Conservation (phyloP, 2,113 vertebrate genomes). For the Hepsetus odoe region DNA sequence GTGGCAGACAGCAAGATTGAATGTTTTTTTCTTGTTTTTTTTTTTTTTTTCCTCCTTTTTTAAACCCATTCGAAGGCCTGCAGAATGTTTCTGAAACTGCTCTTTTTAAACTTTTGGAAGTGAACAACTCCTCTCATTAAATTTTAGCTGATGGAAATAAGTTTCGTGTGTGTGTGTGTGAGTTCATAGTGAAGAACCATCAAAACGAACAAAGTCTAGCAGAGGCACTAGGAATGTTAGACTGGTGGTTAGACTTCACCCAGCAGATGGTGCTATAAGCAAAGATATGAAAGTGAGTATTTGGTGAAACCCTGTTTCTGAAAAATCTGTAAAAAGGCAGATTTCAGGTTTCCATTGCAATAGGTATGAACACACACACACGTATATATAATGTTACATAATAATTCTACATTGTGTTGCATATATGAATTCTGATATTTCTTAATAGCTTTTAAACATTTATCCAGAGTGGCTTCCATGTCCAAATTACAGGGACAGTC, state of each 20-base stretch:
- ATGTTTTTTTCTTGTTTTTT: slow-evolving; percentile 8
- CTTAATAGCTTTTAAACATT: too few relatives aligned
- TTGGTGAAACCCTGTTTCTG: too few relatives aligned
- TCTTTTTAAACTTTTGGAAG: slow-evolving; percentile 27
- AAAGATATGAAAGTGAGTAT: not conserved
- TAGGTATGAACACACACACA: not conserved
- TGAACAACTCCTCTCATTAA: slow-evolving; percentile 51
- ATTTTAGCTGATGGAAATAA: slow-evolving; percentile 49
- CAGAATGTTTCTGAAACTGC: slow-evolving; percentile 43
- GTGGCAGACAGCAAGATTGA: slow-evolving; percentile 52
- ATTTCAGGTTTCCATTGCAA: not conserved
- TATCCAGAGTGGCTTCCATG: too few relatives aligned
- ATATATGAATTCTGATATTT: too few relatives aligned
- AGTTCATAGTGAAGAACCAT: too few relatives aligned
- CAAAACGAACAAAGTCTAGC: too few relatives aligned
- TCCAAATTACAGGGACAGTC: too few relatives aligned
- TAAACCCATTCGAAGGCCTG: slow-evolving; percentile 29
- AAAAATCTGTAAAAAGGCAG: too few relatives aligned
- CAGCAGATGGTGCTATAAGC: slow-evolving; percentile 29
- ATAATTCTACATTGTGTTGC: too few relatives aligned
- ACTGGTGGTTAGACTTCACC: not conserved
- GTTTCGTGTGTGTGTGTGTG: slow-evolving; percentile 21
- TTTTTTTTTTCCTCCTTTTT: slow-evolving; percentile 4
- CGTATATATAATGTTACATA: not conserved
- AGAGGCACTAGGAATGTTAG: not conserved